Conservation (phyloP, 1,140 invertebrate genomes). For the Drosophila simulans region DNA sequence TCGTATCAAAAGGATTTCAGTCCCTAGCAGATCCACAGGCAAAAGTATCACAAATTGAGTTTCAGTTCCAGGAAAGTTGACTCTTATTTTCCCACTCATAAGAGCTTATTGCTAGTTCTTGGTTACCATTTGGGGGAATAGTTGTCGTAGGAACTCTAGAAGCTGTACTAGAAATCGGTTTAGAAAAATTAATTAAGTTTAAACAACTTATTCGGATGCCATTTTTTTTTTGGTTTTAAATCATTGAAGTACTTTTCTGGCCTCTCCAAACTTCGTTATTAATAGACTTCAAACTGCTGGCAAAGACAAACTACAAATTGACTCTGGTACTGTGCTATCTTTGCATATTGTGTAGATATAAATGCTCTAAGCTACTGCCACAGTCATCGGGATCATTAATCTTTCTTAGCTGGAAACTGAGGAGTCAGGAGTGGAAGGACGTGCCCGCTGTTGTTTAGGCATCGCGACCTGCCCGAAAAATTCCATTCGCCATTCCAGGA, state of each 20-base stretch:
- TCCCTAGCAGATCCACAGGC: conserved; percentile 7
- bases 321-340: conserved; percentile 27
- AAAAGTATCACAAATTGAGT: conserved; percentile 12
- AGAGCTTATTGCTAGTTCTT: not conserved
- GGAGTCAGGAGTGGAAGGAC: conserved; percentile 8
- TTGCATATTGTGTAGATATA: conserved; percentile 69
- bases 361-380: conserved; percentile 49
- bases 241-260: not conserved
- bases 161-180: not conserved
- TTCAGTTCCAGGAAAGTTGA: conserved; percentile 7
- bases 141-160: not conserved
- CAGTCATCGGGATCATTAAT: conserved; percentile 65
- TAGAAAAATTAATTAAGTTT: not conserved
- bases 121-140: not conserved
- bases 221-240: too few relatives aligned
- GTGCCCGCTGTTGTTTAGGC: conserved; percentile 30
- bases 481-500: conserved; percentile 30
- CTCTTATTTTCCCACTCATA: not conserved
- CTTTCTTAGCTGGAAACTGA: conserved; percentile 51
- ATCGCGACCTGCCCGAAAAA: conserved; percentile 41
- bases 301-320: conserved; percentile 67
- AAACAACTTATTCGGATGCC: too few relatives aligned
- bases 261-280: not conserved
- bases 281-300: conserved; percentile 10
- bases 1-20: conserved; percentile 26